Conservation (phyloP, 1,140 invertebrate genomes). For the Andricus grossulariae region DNA sequence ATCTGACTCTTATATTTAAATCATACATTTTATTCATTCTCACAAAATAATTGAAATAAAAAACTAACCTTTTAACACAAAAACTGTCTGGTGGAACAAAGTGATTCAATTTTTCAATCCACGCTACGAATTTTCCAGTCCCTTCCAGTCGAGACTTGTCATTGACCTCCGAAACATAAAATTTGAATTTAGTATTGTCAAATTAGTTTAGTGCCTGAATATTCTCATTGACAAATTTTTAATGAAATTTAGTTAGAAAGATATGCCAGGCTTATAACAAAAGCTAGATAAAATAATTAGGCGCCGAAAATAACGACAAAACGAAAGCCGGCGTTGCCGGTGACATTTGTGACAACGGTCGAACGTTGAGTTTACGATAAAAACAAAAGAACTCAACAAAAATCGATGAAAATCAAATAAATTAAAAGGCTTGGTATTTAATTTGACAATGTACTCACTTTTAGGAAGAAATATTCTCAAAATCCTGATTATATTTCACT, state of each 20-base stretch:
- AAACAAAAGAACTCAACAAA: background rate
- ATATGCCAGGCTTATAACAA: background rate
- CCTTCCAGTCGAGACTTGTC: background rate
- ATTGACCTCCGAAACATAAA: background rate
- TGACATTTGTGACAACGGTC: background rate
- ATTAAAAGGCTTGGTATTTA: background rate
- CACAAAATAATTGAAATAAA: too few relatives aligned
- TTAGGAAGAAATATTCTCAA: background rate
- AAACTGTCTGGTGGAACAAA: too few relatives aligned
- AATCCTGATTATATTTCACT: background rate
- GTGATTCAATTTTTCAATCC: background rate
- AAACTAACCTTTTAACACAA: too few relatives aligned
- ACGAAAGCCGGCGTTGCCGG: constrained; percentile 18
- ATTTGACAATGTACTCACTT: background rate
- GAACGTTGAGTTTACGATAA: background rate
- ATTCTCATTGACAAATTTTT: background rate
- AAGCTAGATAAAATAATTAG: background rate
- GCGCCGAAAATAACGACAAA: constrained; percentile 4
- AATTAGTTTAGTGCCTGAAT: too few relatives aligned
- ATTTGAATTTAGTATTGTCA: background rate
- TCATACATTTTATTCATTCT: too few relatives aligned
- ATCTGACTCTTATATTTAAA: too few relatives aligned
- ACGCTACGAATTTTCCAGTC: background rate
- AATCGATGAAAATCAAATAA: background rate
- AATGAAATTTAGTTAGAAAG: background rate